Conservation (phyloP, 2,888 invertebrate species). For the Choreutis nemorana region DNA sequence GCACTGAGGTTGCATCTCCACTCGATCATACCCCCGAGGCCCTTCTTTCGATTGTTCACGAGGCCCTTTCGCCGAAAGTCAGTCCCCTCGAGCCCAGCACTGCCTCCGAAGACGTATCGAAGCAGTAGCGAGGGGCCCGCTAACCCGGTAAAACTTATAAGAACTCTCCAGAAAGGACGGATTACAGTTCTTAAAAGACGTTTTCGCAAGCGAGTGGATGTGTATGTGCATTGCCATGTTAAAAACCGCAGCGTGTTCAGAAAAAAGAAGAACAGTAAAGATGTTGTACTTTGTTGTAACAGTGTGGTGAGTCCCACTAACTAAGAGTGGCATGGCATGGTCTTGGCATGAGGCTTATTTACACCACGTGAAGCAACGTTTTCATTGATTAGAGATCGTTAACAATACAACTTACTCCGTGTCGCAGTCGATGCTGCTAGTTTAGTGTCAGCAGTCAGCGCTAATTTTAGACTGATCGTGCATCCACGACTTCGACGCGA, state of each 20-base stretch:
- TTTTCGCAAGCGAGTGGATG: constrained; percentile 49
- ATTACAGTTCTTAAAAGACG: constrained; percentile 41
- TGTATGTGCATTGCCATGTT: constrained; percentile 56
- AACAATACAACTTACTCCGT: constrained; percentile 15
- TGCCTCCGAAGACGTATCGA: constrained; percentile 62
- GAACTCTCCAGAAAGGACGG: constrained; percentile 38
- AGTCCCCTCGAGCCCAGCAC: constrained; percentile 69
- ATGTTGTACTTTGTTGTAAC: constrained; percentile 40
- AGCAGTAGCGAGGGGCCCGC: constrained; percentile 60
- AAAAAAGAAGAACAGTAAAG: constrained; percentile 25
- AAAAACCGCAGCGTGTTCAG: constrained; percentile 31
- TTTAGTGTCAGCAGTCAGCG: constrained; percentile 11
- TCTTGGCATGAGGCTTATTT: constrained; percentile 33
- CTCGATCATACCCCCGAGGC: constrained; percentile 61
- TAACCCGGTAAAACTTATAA: constrained; percentile 46
- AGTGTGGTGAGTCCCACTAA: constrained; percentile 63
- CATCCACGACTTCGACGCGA: constrained; percentile 41
- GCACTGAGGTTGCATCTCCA: constrained; percentile 64
- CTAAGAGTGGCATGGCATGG: constrained; percentile 35
- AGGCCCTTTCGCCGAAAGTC: constrained; percentile 76
- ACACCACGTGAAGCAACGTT: not conserved
- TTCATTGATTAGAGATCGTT: not conserved
- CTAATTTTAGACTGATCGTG: constrained; percentile 37
- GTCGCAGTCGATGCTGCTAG: constrained; percentile 1
- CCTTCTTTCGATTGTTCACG: constrained; percentile 70